phyloP scores from a whole-genome alignment of 2,888 invertebrate genomes.

The Escarpia spicata region DNA sequence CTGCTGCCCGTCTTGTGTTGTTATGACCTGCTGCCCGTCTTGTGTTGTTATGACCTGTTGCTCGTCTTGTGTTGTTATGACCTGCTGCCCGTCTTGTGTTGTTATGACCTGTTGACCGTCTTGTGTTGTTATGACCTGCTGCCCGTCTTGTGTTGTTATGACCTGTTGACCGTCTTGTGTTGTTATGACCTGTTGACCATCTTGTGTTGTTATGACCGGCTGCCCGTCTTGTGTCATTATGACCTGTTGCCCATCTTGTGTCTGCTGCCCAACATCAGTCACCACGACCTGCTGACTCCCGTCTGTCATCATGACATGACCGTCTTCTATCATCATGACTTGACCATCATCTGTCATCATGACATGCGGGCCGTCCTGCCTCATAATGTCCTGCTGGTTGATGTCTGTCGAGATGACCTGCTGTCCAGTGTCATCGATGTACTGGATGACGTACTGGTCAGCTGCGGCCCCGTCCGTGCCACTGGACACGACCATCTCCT shows the following conservation, averaged over 20 bases:
- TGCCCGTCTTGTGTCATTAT: not conserved
- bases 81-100: not conserved
- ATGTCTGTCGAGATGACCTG: not conserved
- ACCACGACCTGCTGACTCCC: too few species aligned
- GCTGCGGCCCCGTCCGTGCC: constrained; percentile 26
- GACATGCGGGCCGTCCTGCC: not conserved
- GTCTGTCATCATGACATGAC: not conserved
- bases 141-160: not conserved
- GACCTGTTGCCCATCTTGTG: not conserved
- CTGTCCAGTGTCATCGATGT: not conserved
- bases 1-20: not conserved
- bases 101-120: not conserved
- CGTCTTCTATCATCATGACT: not conserved
- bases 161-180: not conserved
- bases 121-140: not conserved
- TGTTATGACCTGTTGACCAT: not conserved
- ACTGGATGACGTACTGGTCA: not conserved
- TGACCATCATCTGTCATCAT: not conserved
- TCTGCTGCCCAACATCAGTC: not conserved
- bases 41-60: not conserved
- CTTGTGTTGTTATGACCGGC: not conserved
- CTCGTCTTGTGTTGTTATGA: not conserved
- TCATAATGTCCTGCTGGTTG: not conserved
- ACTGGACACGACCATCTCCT: too few species aligned
- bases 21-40: not conserved